A percentile compares a stretch with the other conserved stretches of the same genome.
phyloP scores from a whole-genome alignment of 2,888 invertebrate genomes.

The Ectropis crepuscularia region DNA sequence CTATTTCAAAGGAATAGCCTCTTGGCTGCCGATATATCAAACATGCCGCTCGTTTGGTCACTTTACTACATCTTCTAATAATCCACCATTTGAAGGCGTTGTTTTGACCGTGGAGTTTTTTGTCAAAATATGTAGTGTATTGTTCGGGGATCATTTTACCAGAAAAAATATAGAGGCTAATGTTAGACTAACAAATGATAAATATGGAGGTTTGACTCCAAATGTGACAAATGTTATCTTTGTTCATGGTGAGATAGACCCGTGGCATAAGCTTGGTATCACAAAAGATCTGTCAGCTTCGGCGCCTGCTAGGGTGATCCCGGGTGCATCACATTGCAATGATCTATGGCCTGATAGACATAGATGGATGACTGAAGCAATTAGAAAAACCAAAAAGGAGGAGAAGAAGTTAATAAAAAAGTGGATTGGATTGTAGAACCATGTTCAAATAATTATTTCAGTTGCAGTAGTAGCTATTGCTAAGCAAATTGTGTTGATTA shows the following conservation, averaged over 20 bases:
- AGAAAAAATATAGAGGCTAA: not conserved
- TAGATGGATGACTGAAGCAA: not conserved
- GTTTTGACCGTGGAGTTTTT: not conserved
- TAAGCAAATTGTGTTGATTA: no score
- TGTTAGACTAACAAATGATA: not conserved
- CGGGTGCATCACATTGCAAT: conserved; percentile 2
- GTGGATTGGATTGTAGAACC: not conserved
- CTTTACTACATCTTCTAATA: not conserved
- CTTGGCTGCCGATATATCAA: conserved; percentile 3
- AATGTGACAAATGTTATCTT: conserved; percentile 5
- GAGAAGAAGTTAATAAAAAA: conserved; percentile 1
- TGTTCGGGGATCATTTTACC: not conserved
- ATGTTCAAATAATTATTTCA: no score
- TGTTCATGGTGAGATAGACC: conserved; percentile 1
- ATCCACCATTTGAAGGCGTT: not conserved
- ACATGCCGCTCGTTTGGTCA: conserved; percentile 1
- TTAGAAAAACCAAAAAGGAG: not conserved
- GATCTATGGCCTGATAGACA: not conserved
- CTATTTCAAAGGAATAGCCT: not conserved
- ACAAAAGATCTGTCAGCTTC: not conserved
- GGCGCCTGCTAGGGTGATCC: not conserved
- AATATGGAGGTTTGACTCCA: not conserved
- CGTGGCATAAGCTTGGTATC: not conserved
- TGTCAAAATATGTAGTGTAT: not conserved
- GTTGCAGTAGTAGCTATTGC: no score